Evolutionary conservation across 2,888 invertebrate genomes (phyloP).

Genomic region (Neoitamus cyanurus): DNA sequence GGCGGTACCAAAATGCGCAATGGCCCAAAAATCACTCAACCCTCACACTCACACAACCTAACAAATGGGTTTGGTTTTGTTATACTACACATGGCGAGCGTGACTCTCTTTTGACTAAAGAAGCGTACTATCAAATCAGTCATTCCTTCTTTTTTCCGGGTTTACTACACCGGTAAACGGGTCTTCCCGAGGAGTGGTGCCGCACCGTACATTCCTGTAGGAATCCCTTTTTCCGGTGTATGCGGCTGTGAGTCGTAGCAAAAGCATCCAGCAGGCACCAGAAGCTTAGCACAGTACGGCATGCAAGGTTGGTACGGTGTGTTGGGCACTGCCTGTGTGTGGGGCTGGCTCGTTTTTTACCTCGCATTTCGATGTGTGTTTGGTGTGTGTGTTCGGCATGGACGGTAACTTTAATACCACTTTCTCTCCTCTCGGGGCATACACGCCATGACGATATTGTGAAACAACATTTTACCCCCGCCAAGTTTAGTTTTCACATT

Average conservation of each 20-base stretch:
- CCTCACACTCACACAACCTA: slow-evolving; percentile 56
- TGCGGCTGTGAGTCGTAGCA: slow-evolving; percentile 22
- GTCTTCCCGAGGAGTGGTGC: slow-evolving; percentile 40
- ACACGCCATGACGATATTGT: slow-evolving; percentile 35
- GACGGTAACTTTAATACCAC: background rate
- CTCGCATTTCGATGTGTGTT: background rate
- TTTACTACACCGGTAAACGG: slow-evolving; percentile 3
- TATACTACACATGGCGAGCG: slow-evolving; percentile 25
- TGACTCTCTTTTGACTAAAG: slow-evolving; percentile 58
- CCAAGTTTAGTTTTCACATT: slow-evolving; percentile 62
- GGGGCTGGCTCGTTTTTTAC: no score
- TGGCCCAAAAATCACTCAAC: slow-evolving; percentile 41
- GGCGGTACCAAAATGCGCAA: slow-evolving; percentile 56
- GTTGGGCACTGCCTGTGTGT: background rate
- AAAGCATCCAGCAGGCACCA: no score
- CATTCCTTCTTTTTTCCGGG: slow-evolving; percentile 60
- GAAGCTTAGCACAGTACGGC: no score
- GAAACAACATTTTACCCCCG: slow-evolving; percentile 57
- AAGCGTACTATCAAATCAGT: slow-evolving; percentile 67
- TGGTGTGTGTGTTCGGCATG: background rate
- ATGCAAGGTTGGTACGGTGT: no score
- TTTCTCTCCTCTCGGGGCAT: background rate
- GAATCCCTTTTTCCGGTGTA: background rate
- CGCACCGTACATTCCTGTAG: background rate
- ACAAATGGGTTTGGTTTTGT: slow-evolving; percentile 67